Evolutionary conservation across 30 jellyfish, hydroid and myxozoan genomes (phyloP), one percentile per base, ranked within the genome.

Genomic region (Chironex yamaguchii): DNA sequence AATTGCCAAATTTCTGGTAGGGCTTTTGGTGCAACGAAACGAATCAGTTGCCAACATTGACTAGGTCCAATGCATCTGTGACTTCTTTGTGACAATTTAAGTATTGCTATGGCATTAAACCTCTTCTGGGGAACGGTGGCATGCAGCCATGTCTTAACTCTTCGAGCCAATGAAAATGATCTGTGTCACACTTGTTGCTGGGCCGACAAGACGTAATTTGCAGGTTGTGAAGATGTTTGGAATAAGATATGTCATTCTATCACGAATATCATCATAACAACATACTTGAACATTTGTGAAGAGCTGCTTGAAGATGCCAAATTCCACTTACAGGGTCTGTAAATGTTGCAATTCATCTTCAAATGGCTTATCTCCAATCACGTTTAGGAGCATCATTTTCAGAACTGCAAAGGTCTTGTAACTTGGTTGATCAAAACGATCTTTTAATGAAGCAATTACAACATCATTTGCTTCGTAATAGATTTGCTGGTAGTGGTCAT

Each of bases 381-480:
- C 2, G 20, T 80, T 80, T 24, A 80, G 36, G 35, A 80, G 87
- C 49, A 80, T 6, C 51, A 73, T 24, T 42, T 80, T 74, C 73
- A 80, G 28, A 62, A 32, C 17, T 17, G 62, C 91, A 65, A 80
- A 80, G 34, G 34, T n/a, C 20, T 52, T 23, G 84, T 26, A 77
- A 42, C 82, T 26, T 48, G 89, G 89, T 35, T 49, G 91, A 36
- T 82, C 36, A 26, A 82, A 82, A 24, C 92, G 54, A 1, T 82
- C 92, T n/a, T 50, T 80, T 30, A 82, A 24, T 24, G 92, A 28
- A 49, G 79, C 32, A 25, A 82, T 34, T 3, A 82, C 27, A 31
- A 51, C 77, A 67, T 66, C 92, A 29, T 67, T 67, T 14, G 92
- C 89, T 82, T 82, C 79, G 52, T 17, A 70, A 62, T 52, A 82